Evolutionary conservation across 2,113 vertebrate genomes (phyloP).

Genomic region (Scalopus aquaticus): DNA sequence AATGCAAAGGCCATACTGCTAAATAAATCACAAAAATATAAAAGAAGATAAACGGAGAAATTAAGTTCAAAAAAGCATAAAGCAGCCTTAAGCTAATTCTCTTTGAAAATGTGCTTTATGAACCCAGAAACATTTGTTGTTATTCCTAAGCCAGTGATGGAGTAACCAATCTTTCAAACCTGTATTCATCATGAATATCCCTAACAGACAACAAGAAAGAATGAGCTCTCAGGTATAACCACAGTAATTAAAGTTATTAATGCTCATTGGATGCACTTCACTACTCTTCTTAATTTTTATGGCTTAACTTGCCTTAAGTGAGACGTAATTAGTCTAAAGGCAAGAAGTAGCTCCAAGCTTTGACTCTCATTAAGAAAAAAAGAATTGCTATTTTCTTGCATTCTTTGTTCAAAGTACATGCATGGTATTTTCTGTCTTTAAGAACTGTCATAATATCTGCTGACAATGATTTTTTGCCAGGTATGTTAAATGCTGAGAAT

Average conservation of each 20-base stretch:
- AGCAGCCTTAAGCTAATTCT: neutral
- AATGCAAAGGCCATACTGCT: neutral
- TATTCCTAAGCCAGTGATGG: neutral
- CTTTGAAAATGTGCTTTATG: neutral
- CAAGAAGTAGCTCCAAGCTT: constrained; percentile 25
- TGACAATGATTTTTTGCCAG: constrained; percentile 3
- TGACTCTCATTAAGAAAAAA: neutral
- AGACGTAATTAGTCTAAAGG: constrained; percentile 41
- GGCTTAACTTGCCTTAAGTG: constrained; percentile 44
- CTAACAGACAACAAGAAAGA: neutral
- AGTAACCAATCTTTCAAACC: neutral
- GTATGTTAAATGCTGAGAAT: neutral
- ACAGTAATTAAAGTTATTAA: constrained; percentile 60
- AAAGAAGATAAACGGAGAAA: neutral
- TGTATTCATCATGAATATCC: neutral
- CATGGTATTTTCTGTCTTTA: neutral
- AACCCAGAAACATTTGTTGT: neutral
- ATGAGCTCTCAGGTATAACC: neutral
- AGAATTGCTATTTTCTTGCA: neutral
- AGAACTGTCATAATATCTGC: neutral
- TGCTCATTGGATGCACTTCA: constrained; percentile 39
- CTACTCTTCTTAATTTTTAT: constrained; percentile 55
- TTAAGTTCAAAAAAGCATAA: neutral
- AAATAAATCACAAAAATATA: neutral
- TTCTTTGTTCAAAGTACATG: neutral